A percentile compares a stretch with the other conserved stretches of the same genome.
Evolutionary conservation across 1,140 invertebrate species (phyloP).

Genomic region (Leptinotarsa undecemlineata): DNA sequence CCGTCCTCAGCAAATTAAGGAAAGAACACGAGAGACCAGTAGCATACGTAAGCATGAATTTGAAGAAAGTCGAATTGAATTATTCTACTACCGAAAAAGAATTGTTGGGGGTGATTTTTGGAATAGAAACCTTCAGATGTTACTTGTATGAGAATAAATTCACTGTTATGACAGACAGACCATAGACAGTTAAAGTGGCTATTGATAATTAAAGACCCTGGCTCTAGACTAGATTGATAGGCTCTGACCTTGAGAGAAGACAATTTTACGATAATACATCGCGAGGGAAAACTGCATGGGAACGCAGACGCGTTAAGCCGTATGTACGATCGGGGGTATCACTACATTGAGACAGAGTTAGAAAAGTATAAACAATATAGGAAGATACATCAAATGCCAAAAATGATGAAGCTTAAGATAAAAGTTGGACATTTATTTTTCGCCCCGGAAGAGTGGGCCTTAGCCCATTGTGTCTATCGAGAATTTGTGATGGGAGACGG

Average conservation of each 20-base stretch:
- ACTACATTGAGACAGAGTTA: neutral
- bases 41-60: slow-evolving; percentile 11
- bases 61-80: slow-evolving; percentile 22
- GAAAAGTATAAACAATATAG: neutral
- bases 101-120: slow-evolving; percentile 15
- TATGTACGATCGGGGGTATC: neutral
- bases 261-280: slow-evolving; percentile 14
- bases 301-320: neutral
- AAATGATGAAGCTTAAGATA: too few species aligned
- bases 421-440: neutral
- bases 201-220: slow-evolving; percentile 24
- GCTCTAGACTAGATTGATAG: slow-evolving; percentile 21
- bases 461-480: neutral
- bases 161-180: slow-evolving; percentile 16
- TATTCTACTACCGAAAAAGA: slow-evolving; percentile 22
- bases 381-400: neutral
- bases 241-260: slow-evolving; percentile 20
- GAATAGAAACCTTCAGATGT: neutral
- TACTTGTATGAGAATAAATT: slow-evolving; percentile 19
- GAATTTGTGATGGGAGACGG: neutral
- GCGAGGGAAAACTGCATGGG: neutral
- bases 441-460: neutral
- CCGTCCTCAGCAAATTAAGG: slow-evolving; percentile 20
- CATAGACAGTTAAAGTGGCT: slow-evolving; percentile 21
- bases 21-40: neutral